These are phyloP conservation scores for Dasyprocta punctata DNA, from an alignment of 2,113 vertebrate genomes.

Conservation along the genomic window DNA sequence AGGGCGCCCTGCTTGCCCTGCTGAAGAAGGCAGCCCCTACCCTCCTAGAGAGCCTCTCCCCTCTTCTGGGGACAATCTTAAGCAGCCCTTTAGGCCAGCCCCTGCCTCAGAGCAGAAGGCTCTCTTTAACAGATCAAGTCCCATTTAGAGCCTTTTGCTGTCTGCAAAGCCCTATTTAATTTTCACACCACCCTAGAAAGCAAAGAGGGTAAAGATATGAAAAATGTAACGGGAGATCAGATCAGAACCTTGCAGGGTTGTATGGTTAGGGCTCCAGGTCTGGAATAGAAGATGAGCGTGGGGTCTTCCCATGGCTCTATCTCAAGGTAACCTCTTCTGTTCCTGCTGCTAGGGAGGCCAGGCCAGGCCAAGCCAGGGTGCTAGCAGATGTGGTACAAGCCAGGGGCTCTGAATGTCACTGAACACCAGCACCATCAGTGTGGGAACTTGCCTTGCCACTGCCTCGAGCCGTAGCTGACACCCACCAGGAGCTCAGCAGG, in stretches of 20 bases:
- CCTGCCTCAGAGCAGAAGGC: neutral
- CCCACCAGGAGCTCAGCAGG: neutral
- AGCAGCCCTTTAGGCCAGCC: neutral
- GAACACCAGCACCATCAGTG: neutral
- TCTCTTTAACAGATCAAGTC: neutral
- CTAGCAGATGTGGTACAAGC: neutral
- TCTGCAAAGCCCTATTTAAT: neutral
- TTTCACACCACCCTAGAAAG: neutral
- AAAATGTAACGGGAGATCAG: neutral
- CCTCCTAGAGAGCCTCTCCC: neutral
- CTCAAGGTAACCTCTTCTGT: neutral
- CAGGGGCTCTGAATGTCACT: neutral
- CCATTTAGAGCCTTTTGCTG: neutral
- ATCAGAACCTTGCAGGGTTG: neutral
- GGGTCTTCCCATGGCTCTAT: neutral
- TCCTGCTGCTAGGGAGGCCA: neutral
- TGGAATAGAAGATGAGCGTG: neutral
- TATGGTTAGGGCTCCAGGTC: neutral
- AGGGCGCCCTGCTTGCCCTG: neutral
- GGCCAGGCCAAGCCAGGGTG: neutral
- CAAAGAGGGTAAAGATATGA: neutral
- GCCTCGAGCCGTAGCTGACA: neutral
- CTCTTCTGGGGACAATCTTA: neutral
- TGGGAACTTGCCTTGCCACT: neutral
- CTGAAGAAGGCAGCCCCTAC: neutral